phyloP scores from a whole-genome alignment of 2,113 vertebrate genomes.

The Sitta europaea region DNA sequence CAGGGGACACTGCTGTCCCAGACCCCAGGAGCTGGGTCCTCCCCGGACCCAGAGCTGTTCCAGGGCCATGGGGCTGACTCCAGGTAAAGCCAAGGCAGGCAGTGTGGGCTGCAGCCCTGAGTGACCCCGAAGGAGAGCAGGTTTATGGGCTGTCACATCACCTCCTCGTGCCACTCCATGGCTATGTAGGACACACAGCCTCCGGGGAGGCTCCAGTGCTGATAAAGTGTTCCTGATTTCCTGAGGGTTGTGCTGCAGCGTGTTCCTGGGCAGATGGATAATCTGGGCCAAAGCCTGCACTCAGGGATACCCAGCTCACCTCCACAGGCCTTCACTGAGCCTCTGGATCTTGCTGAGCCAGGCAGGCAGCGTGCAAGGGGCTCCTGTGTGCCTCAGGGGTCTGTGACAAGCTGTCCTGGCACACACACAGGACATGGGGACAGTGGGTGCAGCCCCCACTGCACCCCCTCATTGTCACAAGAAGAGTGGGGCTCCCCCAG shows the following conservation, averaged over 20 bases:
- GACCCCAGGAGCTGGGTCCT: neutral
- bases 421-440: neutral
- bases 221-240: neutral
- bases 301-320: neutral
- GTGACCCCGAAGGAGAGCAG: neutral
- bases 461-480: fast-evolving
- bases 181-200: slow-evolving; percentile 9
- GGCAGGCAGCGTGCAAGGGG: neutral
- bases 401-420: neutral
- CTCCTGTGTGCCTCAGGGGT: neutral
- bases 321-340: neutral
- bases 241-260: neutral
- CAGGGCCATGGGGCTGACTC: fast-evolving
- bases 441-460: neutral
- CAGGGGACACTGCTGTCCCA: neutral
- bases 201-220: neutral
- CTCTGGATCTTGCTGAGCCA: neutral
- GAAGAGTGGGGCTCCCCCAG: fast-evolving
- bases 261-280: neutral
- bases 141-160: neutral
- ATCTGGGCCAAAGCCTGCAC: neutral
- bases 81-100: neutral
- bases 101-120: neutral
- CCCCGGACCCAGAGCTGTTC: fast-evolving
- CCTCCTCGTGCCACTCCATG: neutral